Conservation (phyloP, 2,888 invertebrate genomes). For the Acleris emargana region DNA sequence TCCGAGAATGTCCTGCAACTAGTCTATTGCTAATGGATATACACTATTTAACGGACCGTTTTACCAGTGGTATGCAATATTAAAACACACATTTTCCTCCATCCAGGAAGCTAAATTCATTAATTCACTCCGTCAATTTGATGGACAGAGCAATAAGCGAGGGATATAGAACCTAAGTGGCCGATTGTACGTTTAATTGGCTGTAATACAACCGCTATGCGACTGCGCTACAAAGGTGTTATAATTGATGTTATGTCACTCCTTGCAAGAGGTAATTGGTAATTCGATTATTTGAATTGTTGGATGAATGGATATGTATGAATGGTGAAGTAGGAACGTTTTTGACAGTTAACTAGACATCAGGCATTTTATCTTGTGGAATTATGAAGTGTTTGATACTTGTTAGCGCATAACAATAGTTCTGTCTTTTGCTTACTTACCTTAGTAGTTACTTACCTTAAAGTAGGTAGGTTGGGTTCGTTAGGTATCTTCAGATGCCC, state of each 20-base stretch:
- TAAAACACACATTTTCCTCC: not conserved
- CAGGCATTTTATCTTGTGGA: too few species aligned
- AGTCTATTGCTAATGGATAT: too few species aligned
- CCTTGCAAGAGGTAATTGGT: not conserved
- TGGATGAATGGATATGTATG: not conserved
- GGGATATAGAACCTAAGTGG: conserved; percentile 45
- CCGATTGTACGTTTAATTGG: conserved; percentile 49
- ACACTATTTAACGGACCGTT: too few species aligned
- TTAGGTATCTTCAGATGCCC: too few species aligned
- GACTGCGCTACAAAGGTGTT: conserved; percentile 5
- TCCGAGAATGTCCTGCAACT: too few species aligned
- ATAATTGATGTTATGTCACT: conserved; percentile 21
- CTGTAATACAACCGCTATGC: conserved; percentile 14
- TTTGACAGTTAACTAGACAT: not conserved
- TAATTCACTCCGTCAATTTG: conserved; percentile 50
- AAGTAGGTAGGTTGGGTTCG: too few species aligned
- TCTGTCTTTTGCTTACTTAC: too few species aligned
- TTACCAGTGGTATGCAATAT: too few species aligned
- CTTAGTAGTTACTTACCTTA: too few species aligned
- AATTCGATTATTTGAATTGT: conserved; percentile 6
- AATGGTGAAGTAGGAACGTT: not conserved
- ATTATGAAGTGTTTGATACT: too few species aligned
- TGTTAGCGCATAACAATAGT: too few species aligned
- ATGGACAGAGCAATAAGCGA: conserved; percentile 61
- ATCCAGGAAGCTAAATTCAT: conserved; percentile 44